Evolutionary conservation across 2,797 vertebrate genomes (phyloP).

Genomic region (Lutjanus argentimaculatus): DNA sequence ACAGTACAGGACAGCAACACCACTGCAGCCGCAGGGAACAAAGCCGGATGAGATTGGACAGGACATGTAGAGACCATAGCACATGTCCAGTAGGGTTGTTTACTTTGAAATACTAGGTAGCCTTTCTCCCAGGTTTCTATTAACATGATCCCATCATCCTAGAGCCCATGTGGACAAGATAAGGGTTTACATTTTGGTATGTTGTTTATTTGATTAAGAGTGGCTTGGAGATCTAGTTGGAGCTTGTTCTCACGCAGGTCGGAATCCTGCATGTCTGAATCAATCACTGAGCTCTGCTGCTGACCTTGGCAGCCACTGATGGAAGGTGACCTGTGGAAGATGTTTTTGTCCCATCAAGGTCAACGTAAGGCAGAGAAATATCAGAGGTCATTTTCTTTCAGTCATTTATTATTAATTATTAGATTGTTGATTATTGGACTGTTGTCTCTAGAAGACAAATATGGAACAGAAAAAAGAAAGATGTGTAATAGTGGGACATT

Average conservation of each 20-base stretch:
- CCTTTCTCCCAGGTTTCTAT: conserved; percentile 29
- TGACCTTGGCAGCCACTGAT: conserved; percentile 14
- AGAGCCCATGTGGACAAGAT: conserved; percentile 6
- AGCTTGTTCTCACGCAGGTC: conserved; percentile 34
- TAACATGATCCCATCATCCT: conserved; percentile 37
- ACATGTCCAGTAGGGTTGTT: conserved; percentile 20
- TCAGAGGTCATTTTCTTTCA: conserved; percentile 11
- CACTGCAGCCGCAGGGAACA: conserved; percentile 24
- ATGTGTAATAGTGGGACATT: not conserved
- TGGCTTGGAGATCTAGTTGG: conserved; percentile 31
- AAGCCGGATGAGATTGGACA: conserved; percentile 20
- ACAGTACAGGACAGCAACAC: conserved; percentile 44
- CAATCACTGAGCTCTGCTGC: conserved; percentile 30
- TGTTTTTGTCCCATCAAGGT: conserved; percentile 13
- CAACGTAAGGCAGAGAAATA: not conserved
- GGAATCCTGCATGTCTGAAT: conserved; percentile 29
- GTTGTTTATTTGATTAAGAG: conserved; percentile 43
- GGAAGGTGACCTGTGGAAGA: conserved; percentile 20
- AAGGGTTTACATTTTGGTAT: conserved; percentile 25
- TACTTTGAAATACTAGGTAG: conserved; percentile 36
- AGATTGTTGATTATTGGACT: conserved; percentile 16
- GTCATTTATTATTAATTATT: conserved; percentile 15
- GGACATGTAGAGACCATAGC: conserved; percentile 9
- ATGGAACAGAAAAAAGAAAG: not conserved
- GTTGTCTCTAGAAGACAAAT: not conserved